Base-by-base conservation (phyloP, 2,888 invertebrate species). In the Agrotis ipsilon region DNA sequence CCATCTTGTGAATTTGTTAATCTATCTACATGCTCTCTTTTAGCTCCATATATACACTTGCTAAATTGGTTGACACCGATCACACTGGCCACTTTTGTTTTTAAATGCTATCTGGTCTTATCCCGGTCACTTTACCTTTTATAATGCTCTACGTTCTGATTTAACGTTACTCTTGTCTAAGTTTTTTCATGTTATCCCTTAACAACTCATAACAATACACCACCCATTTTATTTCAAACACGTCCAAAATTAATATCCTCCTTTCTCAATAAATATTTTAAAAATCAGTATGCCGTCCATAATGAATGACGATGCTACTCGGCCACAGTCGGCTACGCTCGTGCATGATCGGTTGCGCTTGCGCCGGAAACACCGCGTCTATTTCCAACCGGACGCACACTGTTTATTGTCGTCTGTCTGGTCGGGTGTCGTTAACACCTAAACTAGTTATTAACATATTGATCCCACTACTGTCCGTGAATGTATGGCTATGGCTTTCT, bases 361-460 rank as follows among this genome's bases (percentile, higher is more conserved):
- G 87, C 89, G 89, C 93, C 93, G 94, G 94, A 95, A 94, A 91
- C 91, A 88, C 88, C 83, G 87, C 91, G 94, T 95, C 96, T 95
- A 95, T 96, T 94, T 93, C 94, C 87, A 92, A 93, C 95, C 94
- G 95, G 96, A 96, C 92, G 94, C 89, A 91, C 87, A 91, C 91
- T 93, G 93, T 94, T 93, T 93, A 93, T 92, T 92, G 94, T 93
- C 93, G 92, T 90, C 92, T 90, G 93, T 92, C 91, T 91, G 86
- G 85, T 84, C 84, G 86, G 86, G 88, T 90, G 93, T 93, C 94
- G 93, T 94, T 94, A 93, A 91, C 94, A 92, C 93, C 93, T 92
- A 89, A 88, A 90, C 86, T 78, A 80, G 87, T 87, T 89, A 91
- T 92, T 92, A 91, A 90, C 92, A 92, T 92, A 93, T 92, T 89